Base-by-base conservation (phyloP, 2,888 invertebrate genomes). In the Callyntrura sp. region DNA sequence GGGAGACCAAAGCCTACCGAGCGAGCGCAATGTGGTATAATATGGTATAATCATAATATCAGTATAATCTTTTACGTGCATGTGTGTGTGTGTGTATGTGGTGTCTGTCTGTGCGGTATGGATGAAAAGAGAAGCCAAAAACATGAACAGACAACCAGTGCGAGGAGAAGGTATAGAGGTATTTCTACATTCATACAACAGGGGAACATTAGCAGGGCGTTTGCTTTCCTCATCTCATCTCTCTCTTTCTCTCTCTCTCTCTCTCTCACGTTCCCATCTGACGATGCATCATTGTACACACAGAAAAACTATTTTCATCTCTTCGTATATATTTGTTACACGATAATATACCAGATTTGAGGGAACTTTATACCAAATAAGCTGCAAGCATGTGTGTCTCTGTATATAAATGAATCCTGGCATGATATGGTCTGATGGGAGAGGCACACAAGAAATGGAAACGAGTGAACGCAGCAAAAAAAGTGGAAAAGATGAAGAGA, bases 191-290 rank as follows among this genome's bases (percentile, higher is more conserved):
- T 28, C 25, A 25, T 55, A 55, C n/a, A 55, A 82, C 28, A 55
- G 62, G 23, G 23, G 79, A 62, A 78, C 65, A 86, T 79, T 88
- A 88, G 51, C 81, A 73, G 82, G 87, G 82, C 87, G 87, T 88
- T 88, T 79, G 68, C 82, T 88, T 88, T 82, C 85, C 84, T 89
- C 84, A 62, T 84, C 83, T 51, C 82, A 65, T 79, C 82, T 70
- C 17, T 70, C 17, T 55, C 20, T 81, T 48, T 12, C 65, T 55
- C 45, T n/a, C 43, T 55, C 12, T 55, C 55, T 62, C 51, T 65
- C 48, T 68, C 25, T 84, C 48, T 68, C 73, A 9, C n/a, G 8
- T 14, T 14, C n/a, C 17, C 55, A 55, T 17, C 65, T 60, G 28
- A 84, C 76, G 60, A 82, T 82, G 88, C 68, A 88, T 82, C 62